A percentile compares a stretch with the other conserved stretches of the same genome.
phyloP scores from a whole-genome alignment of 2,113 vertebrate genomes.

The Sander lucioperca region DNA sequence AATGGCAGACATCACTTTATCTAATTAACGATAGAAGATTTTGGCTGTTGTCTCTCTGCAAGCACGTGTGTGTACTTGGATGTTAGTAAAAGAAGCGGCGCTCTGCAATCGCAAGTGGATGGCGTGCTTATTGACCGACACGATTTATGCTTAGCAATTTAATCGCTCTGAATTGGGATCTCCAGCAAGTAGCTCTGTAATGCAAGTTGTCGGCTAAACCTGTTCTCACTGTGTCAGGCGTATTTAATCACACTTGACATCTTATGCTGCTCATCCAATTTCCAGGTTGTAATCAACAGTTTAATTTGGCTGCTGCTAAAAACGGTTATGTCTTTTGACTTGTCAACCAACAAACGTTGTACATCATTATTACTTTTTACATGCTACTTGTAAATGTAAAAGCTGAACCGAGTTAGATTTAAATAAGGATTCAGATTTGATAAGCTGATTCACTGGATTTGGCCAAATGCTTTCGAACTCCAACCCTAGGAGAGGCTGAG shows the following conservation, averaged over 20 bases:
- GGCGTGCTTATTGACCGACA: not conserved
- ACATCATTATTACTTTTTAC: not conserved
- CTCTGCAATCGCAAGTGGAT: not conserved
- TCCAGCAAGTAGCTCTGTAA: not conserved
- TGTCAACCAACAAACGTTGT: not conserved
- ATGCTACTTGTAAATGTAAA: not conserved
- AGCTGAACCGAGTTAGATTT: not conserved
- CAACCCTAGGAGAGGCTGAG: too few species aligned
- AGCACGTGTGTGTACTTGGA: not conserved
- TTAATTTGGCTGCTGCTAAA: not conserved
- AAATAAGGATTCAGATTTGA: not conserved
- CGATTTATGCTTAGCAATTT: not conserved
- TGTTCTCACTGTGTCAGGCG: not conserved
- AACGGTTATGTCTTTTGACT: not conserved
- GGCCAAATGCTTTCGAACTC: not conserved
- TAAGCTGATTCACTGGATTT: not conserved
- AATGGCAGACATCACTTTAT: not conserved
- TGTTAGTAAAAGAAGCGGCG: not conserved
- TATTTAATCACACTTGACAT: not conserved
- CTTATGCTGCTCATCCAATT: constrained; percentile 7
- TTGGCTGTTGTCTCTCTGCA: not conserved
- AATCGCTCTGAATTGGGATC: not conserved
- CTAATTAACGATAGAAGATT: not conserved
- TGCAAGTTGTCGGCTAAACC: not conserved
- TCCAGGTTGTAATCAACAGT: not conserved